These are phyloP conservation scores for Chloropsis hardwickii DNA, from an alignment of 2,113 vertebrate species.

Conservation along the genomic window DNA sequence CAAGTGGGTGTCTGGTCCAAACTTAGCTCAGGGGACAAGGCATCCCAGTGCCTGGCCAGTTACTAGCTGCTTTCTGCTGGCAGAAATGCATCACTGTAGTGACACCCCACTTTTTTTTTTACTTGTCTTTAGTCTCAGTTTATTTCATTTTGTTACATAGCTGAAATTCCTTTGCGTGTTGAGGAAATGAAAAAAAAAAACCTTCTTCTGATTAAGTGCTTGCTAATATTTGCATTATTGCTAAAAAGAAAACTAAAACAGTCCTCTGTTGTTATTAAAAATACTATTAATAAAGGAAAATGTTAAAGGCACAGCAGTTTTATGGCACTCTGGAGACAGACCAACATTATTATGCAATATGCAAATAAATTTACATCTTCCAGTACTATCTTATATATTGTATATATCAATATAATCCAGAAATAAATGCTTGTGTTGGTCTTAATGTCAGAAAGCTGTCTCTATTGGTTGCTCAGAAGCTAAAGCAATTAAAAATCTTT, in stretches of 20 bases:
- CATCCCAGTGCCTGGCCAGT: background rate
- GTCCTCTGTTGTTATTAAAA: background rate
- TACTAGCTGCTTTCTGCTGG: background rate
- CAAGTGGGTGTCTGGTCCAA: slow-evolving; percentile 22
- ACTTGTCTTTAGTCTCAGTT: background rate
- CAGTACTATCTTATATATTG: background rate
- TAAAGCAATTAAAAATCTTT: background rate
- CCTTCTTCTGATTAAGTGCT: background rate
- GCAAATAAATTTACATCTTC: background rate
- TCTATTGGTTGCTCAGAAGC: background rate
- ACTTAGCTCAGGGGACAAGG: background rate
- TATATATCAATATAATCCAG: background rate
- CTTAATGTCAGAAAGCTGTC: background rate
- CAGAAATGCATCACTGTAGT: background rate
- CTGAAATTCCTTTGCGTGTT: background rate
- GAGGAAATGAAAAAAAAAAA: background rate
- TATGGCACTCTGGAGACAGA: background rate
- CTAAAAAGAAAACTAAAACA: background rate
- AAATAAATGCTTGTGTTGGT: background rate
- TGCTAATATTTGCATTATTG: background rate
- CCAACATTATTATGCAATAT: background rate
- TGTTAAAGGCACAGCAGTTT: background rate
- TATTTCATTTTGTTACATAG: background rate
- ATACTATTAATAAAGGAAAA: background rate
- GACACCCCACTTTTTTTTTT: background rate